Evolutionary conservation across 2,797 vertebrate genomes (phyloP).

Genomic region (Manis pentadactyla): DNA sequence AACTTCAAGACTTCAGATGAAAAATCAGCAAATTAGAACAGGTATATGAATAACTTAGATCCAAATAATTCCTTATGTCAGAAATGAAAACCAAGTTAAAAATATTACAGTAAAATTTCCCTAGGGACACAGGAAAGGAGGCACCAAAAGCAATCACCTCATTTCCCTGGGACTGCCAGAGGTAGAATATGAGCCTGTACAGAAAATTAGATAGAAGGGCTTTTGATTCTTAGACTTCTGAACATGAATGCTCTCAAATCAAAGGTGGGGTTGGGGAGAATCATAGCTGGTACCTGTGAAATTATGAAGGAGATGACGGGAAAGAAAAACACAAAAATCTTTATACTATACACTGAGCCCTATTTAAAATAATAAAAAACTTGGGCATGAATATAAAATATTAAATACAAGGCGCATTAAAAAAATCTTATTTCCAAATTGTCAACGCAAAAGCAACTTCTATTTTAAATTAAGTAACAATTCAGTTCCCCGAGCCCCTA

Average conservation of each 20-base stretch:
- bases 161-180: slow-evolving; percentile 47
- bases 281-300: slow-evolving; percentile 37
- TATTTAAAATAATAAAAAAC: slow-evolving; percentile 64
- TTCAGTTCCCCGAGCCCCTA: neutral
- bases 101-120: slow-evolving; percentile 51
- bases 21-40: slow-evolving; percentile 37
- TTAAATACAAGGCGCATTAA: slow-evolving; percentile 49
- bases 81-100: slow-evolving; percentile 57
- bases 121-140: slow-evolving; percentile 40
- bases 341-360: slow-evolving; percentile 38
- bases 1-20: neutral
- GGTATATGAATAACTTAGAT: slow-evolving; percentile 14
- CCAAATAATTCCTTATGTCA: slow-evolving; percentile 40
- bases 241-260: slow-evolving; percentile 23
- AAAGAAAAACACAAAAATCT: slow-evolving; percentile 40
- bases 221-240: slow-evolving; percentile 38
- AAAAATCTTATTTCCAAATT: slow-evolving; percentile 55
- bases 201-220: slow-evolving; percentile 41
- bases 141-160: slow-evolving; percentile 44
- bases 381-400: slow-evolving; percentile 66
- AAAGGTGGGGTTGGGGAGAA: neutral
- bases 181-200: slow-evolving; percentile 5
- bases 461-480: slow-evolving; percentile 43
- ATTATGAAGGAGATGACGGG: slow-evolving; percentile 46
- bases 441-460: slow-evolving; percentile 63